phyloP scores from a whole-genome alignment of 2,113 vertebrate genomes.

The Podarcis raffonei region DNA sequence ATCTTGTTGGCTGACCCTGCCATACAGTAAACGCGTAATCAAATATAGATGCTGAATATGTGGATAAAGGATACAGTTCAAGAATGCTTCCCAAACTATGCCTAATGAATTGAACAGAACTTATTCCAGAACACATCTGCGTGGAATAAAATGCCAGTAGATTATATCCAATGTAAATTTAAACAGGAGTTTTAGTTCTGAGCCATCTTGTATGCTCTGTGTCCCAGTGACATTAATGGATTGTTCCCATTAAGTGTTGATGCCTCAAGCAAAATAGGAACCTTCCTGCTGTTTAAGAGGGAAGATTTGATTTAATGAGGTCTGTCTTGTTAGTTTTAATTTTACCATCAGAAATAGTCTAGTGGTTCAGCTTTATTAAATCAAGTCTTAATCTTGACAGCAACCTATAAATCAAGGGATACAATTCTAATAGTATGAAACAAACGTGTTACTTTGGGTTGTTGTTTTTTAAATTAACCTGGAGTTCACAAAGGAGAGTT shows the following conservation, averaged over 20 bases:
- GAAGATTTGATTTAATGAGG: not conserved
- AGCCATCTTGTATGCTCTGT: not conserved
- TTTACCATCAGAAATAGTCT: not conserved
- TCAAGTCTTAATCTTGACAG: fast-evolving
- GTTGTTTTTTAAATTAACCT: not conserved
- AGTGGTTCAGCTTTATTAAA: not conserved
- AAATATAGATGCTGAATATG: not conserved
- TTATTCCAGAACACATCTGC: not conserved
- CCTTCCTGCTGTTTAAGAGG: not conserved
- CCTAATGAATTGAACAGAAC: not conserved
- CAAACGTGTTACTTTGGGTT: not conserved
- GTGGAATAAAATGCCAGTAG: not conserved
- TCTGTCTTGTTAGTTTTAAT: conserved; percentile 4
- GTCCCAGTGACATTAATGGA: not conserved
- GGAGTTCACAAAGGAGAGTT: not conserved
- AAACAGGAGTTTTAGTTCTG: too few relatives aligned
- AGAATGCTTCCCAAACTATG: not conserved
- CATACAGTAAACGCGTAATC: not conserved
- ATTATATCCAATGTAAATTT: not conserved
- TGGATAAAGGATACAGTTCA: not conserved
- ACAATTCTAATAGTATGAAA: not conserved
- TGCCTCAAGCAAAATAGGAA: not conserved
- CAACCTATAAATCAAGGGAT: not conserved
- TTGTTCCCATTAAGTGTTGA: not conserved
- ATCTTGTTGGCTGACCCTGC: not conserved